phyloP scores from a whole-genome alignment of 1,140 invertebrate species.

The Coptotermes formosanus region DNA sequence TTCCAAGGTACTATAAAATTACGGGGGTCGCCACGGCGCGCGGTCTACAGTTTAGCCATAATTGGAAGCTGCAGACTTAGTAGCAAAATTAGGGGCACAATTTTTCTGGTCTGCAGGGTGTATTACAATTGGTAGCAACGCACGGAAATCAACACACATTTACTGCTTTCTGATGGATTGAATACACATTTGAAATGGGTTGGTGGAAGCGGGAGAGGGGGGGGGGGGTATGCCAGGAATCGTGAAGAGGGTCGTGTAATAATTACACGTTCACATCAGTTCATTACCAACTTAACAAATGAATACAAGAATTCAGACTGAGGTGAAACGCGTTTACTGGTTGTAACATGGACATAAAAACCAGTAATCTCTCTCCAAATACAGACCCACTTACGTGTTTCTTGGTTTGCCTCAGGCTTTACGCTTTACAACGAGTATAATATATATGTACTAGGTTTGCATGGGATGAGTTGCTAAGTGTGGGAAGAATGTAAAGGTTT shows the following conservation, averaged over 20 bases:
- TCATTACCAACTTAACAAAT: background rate
- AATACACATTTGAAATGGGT: background rate
- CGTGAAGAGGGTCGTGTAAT: background rate
- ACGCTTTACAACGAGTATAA: too few species aligned
- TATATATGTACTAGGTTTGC: too few species aligned
- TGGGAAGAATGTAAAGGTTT: too few species aligned
- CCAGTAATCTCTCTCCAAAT: background rate
- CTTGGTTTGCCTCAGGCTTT: too few species aligned
- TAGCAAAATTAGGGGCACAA: background rate
- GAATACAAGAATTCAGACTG: background rate
- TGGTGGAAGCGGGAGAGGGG: too few species aligned
- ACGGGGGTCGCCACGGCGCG: background rate
- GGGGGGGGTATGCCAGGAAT: background rate
- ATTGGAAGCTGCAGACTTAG: background rate
- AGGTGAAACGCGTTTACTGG: background rate
- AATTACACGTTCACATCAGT: background rate
- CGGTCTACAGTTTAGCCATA: background rate
- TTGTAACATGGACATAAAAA: background rate
- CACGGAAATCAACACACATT: background rate
- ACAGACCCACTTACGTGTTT: too few species aligned
- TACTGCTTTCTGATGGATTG: background rate
- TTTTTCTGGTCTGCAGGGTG: background rate
- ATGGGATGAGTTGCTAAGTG: too few species aligned
- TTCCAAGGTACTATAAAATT: constrained; percentile 1
- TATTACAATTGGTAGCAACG: background rate